Evolutionary conservation across 2,888 invertebrate species (phyloP).

Genomic region (Pollenia amentaria): DNA sequence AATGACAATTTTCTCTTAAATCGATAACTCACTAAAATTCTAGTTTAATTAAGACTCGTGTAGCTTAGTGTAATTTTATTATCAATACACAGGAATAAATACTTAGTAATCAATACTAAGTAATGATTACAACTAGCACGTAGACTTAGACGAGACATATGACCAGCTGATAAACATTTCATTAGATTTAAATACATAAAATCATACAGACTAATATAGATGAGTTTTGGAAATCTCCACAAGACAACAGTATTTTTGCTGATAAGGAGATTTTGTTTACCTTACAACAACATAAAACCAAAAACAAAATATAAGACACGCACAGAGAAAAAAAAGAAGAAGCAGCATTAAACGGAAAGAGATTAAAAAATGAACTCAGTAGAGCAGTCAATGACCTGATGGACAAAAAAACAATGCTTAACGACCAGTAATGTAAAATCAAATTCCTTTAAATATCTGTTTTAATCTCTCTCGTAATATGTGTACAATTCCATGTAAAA

Average conservation of each 20-base stretch:
- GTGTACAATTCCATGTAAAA: too few relatives aligned
- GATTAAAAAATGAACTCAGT: slow-evolving; percentile 52
- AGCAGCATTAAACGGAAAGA: slow-evolving; percentile 21
- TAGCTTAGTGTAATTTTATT: neutral
- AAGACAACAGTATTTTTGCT: slow-evolving; percentile 20
- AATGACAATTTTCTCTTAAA: too few relatives aligned
- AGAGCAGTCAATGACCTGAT: slow-evolving; percentile 59
- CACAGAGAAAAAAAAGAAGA: neutral
- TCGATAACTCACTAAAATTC: too few relatives aligned
- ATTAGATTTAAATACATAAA: slow-evolving; percentile 14
- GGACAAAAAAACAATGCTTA: neutral
- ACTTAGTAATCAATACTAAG: neutral
- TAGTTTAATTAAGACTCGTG: too few relatives aligned
- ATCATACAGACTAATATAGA: neutral
- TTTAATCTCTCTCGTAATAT: neutral
- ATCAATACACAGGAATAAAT: neutral
- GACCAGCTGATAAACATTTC: slow-evolving; percentile 12
- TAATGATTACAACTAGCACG: slow-evolving; percentile 3
- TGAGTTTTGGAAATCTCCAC: slow-evolving; percentile 13
- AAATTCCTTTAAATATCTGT: neutral
- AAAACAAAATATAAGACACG: neutral
- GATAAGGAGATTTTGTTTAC: slow-evolving; percentile 60
- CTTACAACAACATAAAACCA: slow-evolving; percentile 46
- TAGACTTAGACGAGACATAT: slow-evolving; percentile 57
- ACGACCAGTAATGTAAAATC: neutral